These are phyloP conservation scores for Malurus alboscapulatus DNA, from an alignment of 2,113 vertebrate genomes.

Conservation along the genomic window DNA sequence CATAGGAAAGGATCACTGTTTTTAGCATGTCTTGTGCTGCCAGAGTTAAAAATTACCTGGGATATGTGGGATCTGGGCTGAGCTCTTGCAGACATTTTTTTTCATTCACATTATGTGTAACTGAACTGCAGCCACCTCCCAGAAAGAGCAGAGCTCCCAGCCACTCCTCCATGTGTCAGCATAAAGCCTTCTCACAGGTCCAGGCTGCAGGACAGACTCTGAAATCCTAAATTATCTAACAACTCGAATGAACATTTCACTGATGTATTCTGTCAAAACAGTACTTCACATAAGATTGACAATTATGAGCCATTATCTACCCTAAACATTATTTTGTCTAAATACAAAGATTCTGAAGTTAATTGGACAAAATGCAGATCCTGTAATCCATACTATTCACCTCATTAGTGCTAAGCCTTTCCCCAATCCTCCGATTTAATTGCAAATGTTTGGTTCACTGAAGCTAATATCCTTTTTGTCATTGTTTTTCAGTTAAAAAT, in stretches of 20 bases:
- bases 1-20: background rate
- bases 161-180: accelerated
- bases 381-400: slow-evolving; percentile 61
- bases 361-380: slow-evolving; percentile 58
- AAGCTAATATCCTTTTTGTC: slow-evolving; percentile 70
- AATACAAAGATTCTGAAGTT: slow-evolving; percentile 51
- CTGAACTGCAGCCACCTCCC: background rate
- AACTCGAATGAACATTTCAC: background rate
- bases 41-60: background rate
- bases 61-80: no score
- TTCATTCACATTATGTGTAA: accelerated
- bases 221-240: background rate
- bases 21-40: background rate
- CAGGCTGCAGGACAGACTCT: background rate
- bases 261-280: background rate
- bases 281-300: background rate
- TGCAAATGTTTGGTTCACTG: slow-evolving; percentile 62
- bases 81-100: background rate
- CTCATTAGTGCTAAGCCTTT: slow-evolving; percentile 70
- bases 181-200: background rate
- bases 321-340: slow-evolving; percentile 34
- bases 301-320: slow-evolving; percentile 54
- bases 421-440: slow-evolving; percentile 65
- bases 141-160: background rate
- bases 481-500: slow-evolving; percentile 71